Evolutionary conservation across 2,888 invertebrate genomes (phyloP), one percentile per base, ranked within the genome.

Genomic region (Phyto melanocephala): DNA sequence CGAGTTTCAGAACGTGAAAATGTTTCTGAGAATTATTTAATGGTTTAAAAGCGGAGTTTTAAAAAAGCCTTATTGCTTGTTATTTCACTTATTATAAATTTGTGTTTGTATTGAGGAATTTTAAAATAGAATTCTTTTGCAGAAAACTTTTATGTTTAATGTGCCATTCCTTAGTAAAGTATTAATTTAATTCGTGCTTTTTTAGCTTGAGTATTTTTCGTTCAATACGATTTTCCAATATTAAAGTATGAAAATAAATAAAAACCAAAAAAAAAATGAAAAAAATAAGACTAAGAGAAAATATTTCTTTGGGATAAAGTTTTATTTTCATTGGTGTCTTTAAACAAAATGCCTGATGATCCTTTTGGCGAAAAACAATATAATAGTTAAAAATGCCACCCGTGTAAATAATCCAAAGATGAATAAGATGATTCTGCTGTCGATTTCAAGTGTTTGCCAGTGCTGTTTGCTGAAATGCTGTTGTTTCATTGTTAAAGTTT

Each of bases 401-500:
- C 33, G 2, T 35, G 40, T 8, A 65, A 65, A 63, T 56, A 47
- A 45, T 56, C 56, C 22, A 10, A 56, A 47, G 54, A 35, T 56
- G 33, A 72, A 71, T 37, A 72, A 28, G 52, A 33, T 54, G 45
- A n/a, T 37, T 52, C 4, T 68, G 22, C 47, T 65, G 47, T 35
- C 45, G 37, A 37, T 50, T 28, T 54, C 50, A 37, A 50, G 33
- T 68, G 74, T 47, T 80, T 58, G 1, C 15, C 15, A 70, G 7
- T 3, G 15, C 22, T 24, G 15, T 7, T 11, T 20, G 13, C 11
- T 71, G 28, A 40, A 71, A 68, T 22, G 68, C 68, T 63, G 35
- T 20, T 79, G 40, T 74, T 79, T 80, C 80, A 58, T 70, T 74
- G 65, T 72, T 67, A 47, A 70, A 75, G 80, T 77, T 82, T 78